Evolutionary conservation across 2,797 vertebrate genomes (phyloP), one percentile per base, ranked within the genome.

Genomic region (Epinephelus awoara): DNA sequence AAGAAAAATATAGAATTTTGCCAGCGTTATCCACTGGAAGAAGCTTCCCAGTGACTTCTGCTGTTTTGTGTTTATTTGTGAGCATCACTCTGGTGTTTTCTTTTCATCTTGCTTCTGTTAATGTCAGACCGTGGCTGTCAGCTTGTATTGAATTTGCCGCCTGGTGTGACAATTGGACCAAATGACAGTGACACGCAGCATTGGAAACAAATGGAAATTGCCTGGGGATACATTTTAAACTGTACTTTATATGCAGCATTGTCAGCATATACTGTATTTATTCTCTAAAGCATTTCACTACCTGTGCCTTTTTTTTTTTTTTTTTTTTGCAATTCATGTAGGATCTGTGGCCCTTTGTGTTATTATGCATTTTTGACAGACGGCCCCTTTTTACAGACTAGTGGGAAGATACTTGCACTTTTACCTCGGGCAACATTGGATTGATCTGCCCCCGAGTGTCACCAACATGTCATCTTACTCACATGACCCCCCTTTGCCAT

Each of bases 161-260:
- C 72, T 81, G 74, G 59, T 64, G 62, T 75, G 85, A 83, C 73
- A 79, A 73, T 50, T 81, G 46, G 65, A 79, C 25, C 61, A 77
- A 59, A 81, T 78, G 38, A 54, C 63, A 61, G 59, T 49, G 50
- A 83, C 55, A 67, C 21, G 42, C 77, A 71, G 57, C 6, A 18
- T 23, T 25, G 13, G 44, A 19, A 67, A 55, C n/a, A 65, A 27
- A 52, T 63, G 34, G 47, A 74, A 80, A 85, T 75, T 15, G 3
- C 42, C 58, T 19, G 7, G 47, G 54, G 27, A 56, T 27, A 59
- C 17, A 54, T 66, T 65, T 62, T 6, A 63, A 74, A 65, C 7
- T 50, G 17, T n/a, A 23, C 19, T 42, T 51, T 23, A 54, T 47
- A 34, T 63, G 8, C 38, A 57, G 56, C 25, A 47, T 27, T 50